These are phyloP conservation scores for Platygyra sinensis DNA, from an alignment of 64 coral and sea anemone genomes.

Conservation along the genomic window DNA sequence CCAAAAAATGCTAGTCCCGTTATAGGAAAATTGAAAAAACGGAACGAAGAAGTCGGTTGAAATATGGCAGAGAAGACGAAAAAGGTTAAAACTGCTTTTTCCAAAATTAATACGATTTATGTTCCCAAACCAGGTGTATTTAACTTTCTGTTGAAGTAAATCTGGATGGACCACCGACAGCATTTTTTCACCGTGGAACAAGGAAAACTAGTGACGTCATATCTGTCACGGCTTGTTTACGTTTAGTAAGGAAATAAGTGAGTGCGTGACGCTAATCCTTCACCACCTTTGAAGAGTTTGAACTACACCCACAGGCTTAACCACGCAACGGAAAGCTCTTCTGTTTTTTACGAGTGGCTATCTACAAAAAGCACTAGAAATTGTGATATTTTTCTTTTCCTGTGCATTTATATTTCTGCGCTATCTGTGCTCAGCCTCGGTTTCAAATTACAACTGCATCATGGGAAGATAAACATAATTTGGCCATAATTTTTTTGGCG, in stretches of 20 bases:
- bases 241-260: background rate
- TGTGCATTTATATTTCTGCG: background rate
- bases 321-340: too few relatives aligned
- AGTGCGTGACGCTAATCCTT: background rate
- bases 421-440: background rate
- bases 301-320: too few relatives aligned
- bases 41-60: too few relatives aligned
- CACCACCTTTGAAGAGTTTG: background rate
- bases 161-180: too few relatives aligned
- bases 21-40: too few relatives aligned
- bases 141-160: background rate
- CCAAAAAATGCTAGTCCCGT: too few relatives aligned
- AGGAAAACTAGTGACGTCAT: background rate
- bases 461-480: slow-evolving; percentile 26
- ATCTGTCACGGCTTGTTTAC: background rate
- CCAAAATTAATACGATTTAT: too few relatives aligned
- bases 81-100: too few relatives aligned
- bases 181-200: background rate
- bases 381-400: background rate
- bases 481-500: background rate
- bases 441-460: background rate
- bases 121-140: too few relatives aligned
- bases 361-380: too few relatives aligned
- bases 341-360: too few relatives aligned
- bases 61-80: too few relatives aligned